These are phyloP conservation scores for Cylindroiulus punctatus DNA, from an alignment of 2,888 invertebrate species.

Conservation along the genomic window DNA sequence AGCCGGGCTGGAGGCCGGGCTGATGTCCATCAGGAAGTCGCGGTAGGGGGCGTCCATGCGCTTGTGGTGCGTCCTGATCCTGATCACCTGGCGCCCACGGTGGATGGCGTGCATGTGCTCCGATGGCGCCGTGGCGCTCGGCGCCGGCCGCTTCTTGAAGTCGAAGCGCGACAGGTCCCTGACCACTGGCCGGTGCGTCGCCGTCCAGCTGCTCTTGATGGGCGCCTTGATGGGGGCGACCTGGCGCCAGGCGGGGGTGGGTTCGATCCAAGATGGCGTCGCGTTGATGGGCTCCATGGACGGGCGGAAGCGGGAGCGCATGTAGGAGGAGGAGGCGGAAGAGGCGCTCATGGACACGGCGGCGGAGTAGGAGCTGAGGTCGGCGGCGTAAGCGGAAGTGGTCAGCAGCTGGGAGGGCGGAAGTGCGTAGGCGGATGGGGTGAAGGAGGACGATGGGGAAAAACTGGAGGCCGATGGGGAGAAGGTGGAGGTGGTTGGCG, in stretches of 20 bases:
- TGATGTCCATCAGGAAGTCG: slow-evolving; percentile 44
- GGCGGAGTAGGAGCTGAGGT: slow-evolving; percentile 15
- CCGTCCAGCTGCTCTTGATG: background rate
- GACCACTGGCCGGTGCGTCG: slow-evolving; percentile 37
- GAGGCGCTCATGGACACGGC: background rate
- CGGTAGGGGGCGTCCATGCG: slow-evolving; percentile 49
- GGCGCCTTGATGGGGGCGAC: background rate
- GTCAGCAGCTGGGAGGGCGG: background rate
- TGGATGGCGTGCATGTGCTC: slow-evolving; percentile 66
- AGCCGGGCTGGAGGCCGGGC: slow-evolving; percentile 49
- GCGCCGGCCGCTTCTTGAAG: slow-evolving; percentile 3
- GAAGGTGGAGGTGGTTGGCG: slow-evolving; percentile 1
- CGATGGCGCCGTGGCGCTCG: background rate
- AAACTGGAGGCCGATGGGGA: background rate
- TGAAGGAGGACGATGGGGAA: background rate
- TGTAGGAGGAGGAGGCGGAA: slow-evolving; percentile 23
- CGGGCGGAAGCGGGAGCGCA: background rate
- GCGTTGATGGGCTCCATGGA: background rate
- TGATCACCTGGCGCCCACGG: slow-evolving; percentile 78
- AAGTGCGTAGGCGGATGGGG: slow-evolving; percentile 1
- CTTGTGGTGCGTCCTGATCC: slow-evolving; percentile 72
- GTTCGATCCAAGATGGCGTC: background rate
- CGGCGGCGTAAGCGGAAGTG: slow-evolving; percentile 20
- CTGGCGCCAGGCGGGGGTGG: slow-evolving; percentile 1
- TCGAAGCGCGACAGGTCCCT: slow-evolving; percentile 55